Percentiles rank a stretch among this genome's conserved stretches.
phyloP scores from a whole-genome alignment of 2,113 vertebrate species.

The Datnioides undecimradiatus region DNA sequence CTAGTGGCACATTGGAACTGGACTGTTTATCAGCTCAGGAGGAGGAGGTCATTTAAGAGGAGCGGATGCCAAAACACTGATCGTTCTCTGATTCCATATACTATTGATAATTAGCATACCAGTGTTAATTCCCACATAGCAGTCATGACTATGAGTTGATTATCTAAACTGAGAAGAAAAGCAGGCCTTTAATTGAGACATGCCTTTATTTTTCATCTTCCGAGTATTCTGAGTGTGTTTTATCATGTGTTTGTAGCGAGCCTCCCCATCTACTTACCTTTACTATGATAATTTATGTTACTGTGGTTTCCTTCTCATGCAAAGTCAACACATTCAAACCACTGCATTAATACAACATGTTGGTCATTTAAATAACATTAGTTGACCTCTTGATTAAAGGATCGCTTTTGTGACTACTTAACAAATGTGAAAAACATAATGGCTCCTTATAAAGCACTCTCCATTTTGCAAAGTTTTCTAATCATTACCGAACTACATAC shows the following conservation, averaged over 20 bases:
- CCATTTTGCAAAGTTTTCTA: slow-evolving; percentile 54
- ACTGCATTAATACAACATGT: neutral
- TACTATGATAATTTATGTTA: neutral
- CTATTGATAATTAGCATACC: slow-evolving; percentile 24
- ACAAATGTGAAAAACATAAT: slow-evolving; percentile 19
- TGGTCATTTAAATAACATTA: slow-evolving; percentile 25
- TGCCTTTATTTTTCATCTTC: neutral
- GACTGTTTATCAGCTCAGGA: slow-evolving; percentile 48
- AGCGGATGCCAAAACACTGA: slow-evolving; percentile 15
- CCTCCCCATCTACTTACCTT: neutral
- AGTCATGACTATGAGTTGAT: slow-evolving; percentile 2
- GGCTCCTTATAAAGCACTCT: slow-evolving; percentile 7
- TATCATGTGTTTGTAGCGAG: neutral
- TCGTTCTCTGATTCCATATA: neutral
- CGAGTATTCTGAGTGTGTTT: neutral
- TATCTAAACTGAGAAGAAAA: neutral
- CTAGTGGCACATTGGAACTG: slow-evolving; percentile 29
- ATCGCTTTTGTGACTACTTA: slow-evolving; percentile 25
- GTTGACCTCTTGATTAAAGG: slow-evolving; percentile 34
- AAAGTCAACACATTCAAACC: neutral
- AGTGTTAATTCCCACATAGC: neutral
- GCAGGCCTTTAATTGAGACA: slow-evolving; percentile 2
- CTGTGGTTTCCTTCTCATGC: neutral
- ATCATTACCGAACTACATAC: slow-evolving; percentile 28
- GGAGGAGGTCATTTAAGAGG: slow-evolving; percentile 39